Evolutionary conservation across 2,113 vertebrate genomes (phyloP).

Genomic region (Rhea americana): DNA sequence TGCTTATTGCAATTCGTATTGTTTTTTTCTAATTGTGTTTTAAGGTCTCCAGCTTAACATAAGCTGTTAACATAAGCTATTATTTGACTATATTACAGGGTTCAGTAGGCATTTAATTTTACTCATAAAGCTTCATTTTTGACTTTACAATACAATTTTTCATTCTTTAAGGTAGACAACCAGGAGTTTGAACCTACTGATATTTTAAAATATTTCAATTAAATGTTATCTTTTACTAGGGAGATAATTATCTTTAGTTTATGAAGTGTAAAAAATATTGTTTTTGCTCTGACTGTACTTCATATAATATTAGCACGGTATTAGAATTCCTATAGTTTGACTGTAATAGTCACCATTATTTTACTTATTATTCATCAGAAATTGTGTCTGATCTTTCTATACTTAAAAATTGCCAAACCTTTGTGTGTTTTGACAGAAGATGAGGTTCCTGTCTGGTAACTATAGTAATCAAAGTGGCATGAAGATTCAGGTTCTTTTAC

Average conservation of each 20-base stretch:
- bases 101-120: neutral
- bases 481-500: conserved; percentile 33
- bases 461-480: conserved; percentile 12
- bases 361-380: conserved; percentile 16
- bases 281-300: neutral
- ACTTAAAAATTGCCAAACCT: conserved; percentile 13
- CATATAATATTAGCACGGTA: neutral
- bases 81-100: neutral
- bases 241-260: neutral
- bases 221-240: neutral
- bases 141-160: neutral
- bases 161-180: neutral
- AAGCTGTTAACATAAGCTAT: neutral
- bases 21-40: neutral
- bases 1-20: neutral
- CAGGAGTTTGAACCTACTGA: neutral
- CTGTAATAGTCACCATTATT: neutral
- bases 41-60: neutral
- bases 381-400: neutral
- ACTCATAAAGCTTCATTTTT: neutral
- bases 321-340: conserved; percentile 9
- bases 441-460: neutral
- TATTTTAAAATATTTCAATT: neutral
- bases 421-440: conserved; percentile 25
- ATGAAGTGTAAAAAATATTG: neutral